Evolutionary conservation across 1,140 invertebrate genomes (phyloP).

Genomic region (Zaprionus ghesquierei): DNA sequence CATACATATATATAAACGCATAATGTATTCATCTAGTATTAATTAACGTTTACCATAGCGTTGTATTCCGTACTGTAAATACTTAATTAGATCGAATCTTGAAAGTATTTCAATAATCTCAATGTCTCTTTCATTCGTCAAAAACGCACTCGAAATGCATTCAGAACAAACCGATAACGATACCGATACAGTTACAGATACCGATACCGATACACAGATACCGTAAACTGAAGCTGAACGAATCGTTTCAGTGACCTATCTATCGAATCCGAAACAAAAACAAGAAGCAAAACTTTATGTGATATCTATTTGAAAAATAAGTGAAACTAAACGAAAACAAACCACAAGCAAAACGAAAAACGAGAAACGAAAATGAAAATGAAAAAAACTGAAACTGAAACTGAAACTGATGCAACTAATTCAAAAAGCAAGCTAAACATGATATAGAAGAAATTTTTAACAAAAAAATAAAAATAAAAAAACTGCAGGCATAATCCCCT

Average conservation of each 20-base stretch:
- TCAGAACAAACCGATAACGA: not conserved
- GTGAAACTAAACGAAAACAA: conserved; percentile 53
- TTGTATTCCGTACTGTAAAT: conserved; percentile 28
- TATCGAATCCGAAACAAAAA: conserved; percentile 46
- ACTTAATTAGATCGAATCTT: conserved; percentile 5
- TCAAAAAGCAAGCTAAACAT: conserved; percentile 22
- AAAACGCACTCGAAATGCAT: conserved; percentile 3
- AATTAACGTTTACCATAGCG: conserved; percentile 16
- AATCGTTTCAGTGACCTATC: conserved; percentile 12
- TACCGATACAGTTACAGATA: not conserved
- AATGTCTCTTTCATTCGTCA: conserved; percentile 9
- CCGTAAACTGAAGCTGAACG: conserved; percentile 16
- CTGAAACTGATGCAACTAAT: conserved; percentile 51
- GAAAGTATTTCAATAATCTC: conserved; percentile 18
- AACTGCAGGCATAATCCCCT: conserved; percentile 3
- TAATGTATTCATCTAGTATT: conserved; percentile 28
- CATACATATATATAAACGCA: not conserved
- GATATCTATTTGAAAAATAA: conserved; percentile 82
- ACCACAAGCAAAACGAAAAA: conserved; percentile 42
- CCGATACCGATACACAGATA: not conserved
- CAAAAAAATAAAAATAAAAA: too few relatives aligned
- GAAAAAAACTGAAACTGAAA: conserved; percentile 17
- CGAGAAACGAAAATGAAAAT: conserved; percentile 47
- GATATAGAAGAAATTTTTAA: conserved; percentile 39
- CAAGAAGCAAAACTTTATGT: conserved; percentile 75